phyloP scores from a whole-genome alignment of 2,113 vertebrate species.

The Zingel zingel region DNA sequence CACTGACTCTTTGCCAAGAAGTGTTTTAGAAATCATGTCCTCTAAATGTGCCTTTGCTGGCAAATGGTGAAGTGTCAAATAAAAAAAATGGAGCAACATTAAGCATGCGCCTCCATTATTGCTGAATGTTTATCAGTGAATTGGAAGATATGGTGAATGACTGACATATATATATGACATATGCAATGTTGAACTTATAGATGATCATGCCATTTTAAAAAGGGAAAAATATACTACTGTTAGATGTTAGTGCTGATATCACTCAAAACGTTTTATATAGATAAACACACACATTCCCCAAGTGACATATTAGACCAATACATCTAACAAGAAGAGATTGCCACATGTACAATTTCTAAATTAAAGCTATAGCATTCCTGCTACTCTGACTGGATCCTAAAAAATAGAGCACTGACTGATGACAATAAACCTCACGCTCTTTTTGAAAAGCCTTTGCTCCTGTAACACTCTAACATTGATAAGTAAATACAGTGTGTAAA shows the following conservation, averaged over 20 bases:
- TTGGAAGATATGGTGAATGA: conserved; percentile 6
- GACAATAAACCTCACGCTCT: conserved; percentile 14
- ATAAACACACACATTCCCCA: not conserved
- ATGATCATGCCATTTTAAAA: conserved; percentile 4
- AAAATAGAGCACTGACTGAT: not conserved
- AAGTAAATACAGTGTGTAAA: conserved; percentile 58
- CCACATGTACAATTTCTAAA: not conserved
- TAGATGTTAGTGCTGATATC: not conserved
- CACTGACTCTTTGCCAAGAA: conserved; percentile 21
- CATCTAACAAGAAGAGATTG: not conserved
- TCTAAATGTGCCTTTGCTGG: conserved; percentile 4
- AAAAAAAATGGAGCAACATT: conserved; percentile 34
- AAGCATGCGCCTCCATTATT: conserved; percentile 1
- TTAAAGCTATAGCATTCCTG: not conserved
- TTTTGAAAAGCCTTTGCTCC: conserved; percentile 6
- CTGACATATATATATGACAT: conserved; percentile 1
- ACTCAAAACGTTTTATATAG: not conserved
- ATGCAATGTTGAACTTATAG: not conserved
- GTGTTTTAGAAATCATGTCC: conserved; percentile 16
- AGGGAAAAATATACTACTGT: not conserved
- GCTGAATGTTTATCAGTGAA: conserved; percentile 14
- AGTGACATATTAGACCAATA: not conserved
- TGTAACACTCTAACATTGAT: conserved; percentile 8
- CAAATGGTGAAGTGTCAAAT: conserved; percentile 40
- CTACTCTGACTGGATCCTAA: not conserved